phyloP scores from a whole-genome alignment of 2,113 vertebrate genomes.

The Scytalopus superciliaris region DNA sequence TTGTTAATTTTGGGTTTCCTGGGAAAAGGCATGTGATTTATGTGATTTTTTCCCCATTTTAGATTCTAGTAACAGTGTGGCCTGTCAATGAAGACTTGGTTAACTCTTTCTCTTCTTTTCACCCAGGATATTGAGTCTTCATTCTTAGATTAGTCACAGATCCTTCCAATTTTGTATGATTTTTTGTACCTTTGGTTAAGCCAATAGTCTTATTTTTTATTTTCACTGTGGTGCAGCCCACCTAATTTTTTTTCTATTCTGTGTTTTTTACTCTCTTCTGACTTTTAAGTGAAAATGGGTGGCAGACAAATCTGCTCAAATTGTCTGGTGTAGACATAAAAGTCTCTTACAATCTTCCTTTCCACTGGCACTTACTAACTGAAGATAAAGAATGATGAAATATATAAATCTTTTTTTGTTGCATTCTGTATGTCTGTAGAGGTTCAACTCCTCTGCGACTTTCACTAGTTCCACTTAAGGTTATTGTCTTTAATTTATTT shows the following conservation, averaged over 20 bases:
- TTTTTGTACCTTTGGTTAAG: background rate
- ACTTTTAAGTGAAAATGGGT: background rate
- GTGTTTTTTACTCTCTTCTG: background rate
- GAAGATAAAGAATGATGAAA: background rate
- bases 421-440: background rate
- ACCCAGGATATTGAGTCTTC: background rate
- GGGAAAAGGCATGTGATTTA: background rate
- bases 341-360: background rate
- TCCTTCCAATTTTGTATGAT: background rate
- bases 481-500: conserved; percentile 9
- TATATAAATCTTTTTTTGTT: background rate
- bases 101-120: background rate
- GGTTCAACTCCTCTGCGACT: background rate
- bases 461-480: background rate
- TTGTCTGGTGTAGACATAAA: background rate
- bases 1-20: conserved; percentile 5
- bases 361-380: background rate
- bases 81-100: background rate
- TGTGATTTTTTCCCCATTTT: background rate
- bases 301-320: background rate
- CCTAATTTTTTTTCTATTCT: background rate
- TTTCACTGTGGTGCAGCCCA: background rate
- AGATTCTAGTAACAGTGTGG: background rate
- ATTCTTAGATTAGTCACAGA: background rate
- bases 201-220: background rate